These are phyloP conservation scores for Dryocosmus kuriphilus DNA, from an alignment of 2,888 invertebrate genomes.

Conservation along the genomic window DNA sequence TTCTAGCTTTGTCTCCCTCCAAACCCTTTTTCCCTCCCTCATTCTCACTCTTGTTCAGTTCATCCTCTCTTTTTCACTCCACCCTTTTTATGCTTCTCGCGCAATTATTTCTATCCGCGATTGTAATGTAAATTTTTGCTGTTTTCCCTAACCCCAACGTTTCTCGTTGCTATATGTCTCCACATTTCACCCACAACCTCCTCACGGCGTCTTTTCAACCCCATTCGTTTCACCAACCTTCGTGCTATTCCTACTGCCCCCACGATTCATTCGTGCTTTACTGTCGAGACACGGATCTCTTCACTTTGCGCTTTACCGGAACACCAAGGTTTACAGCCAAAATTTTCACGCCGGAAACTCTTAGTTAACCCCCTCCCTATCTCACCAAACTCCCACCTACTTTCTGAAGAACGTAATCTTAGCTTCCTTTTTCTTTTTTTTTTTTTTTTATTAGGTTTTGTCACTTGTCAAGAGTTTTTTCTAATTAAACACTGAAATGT, in stretches of 20 bases:
- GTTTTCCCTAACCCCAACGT: conserved; percentile 55
- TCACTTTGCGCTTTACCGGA: conserved; percentile 50
- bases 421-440: neutral
- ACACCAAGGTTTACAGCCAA: conserved; percentile 52
- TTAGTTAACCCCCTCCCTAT: neutral
- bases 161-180: conserved; percentile 50
- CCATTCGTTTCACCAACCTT: conserved; percentile 43
- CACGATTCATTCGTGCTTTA: conserved; percentile 63
- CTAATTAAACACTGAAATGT: no score
- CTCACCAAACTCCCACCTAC: neutral
- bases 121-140: conserved; percentile 77
- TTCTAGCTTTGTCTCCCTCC: conserved; percentile 42
- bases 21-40: conserved; percentile 50
- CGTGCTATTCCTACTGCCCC: conserved; percentile 45
- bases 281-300: conserved; percentile 56
- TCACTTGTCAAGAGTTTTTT: neutral
- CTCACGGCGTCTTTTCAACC: conserved; percentile 15
- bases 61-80: conserved; percentile 49
- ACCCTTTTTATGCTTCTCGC: conserved; percentile 68
- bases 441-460: neutral
- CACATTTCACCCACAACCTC: conserved; percentile 37
- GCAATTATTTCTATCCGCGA: conserved; percentile 77
- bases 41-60: conserved; percentile 49
- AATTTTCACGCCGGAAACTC: conserved; percentile 48
- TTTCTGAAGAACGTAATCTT: neutral